Evolutionary conservation across 1,140 invertebrate genomes (phyloP), one percentile per base, ranked within the genome.

Genomic region (Tyrophagus putrescentiae): DNA sequence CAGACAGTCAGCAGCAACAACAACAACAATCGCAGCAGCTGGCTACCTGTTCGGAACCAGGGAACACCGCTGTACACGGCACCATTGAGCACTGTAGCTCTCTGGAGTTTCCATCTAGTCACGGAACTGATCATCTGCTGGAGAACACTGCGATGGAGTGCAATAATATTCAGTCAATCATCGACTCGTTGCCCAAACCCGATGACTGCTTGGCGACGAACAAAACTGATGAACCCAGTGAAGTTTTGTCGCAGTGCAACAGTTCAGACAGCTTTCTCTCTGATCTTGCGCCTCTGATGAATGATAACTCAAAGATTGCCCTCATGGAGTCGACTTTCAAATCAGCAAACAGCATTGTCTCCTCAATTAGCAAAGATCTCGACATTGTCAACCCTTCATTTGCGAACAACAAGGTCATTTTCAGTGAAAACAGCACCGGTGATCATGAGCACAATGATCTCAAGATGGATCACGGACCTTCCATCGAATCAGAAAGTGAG

Each of bases 261-360:
- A 6, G 7, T 53, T 31, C 25, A 18, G 52, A 54, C 27, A 54
- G 1, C 25, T 54, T 54, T 13, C 31, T 54, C 21, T 54, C 52
- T 3, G 52, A 54, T 54, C 31, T 54, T 13, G 52, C 52, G n/a
- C 52, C 52, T 11, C 39, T 54, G 25, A 54, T 54, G 52, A 54
- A 54, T 54, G 52, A 54, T 23, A 54, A 54, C 27, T 54, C 52
- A 27, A 54, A 54, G 25, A 54, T 54, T 3, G 52, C 52, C 27
- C 27, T 54, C 9, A 54, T 54, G 52, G 52, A 54, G 25, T 54
- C 52, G 3, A 54, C 52, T 13, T 54, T 54, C 25, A 54, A 54
- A 54, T 31, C 50, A 6, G 7, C 7, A 16, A 21, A 53, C 23
- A 7, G 5, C n/a, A n/a, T n/a, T n/a, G n/a, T n/a, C n/a, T n/a